Evolutionary conservation across 2,113 vertebrate genomes (phyloP).

Genomic region (Pampusana beccarii): DNA sequence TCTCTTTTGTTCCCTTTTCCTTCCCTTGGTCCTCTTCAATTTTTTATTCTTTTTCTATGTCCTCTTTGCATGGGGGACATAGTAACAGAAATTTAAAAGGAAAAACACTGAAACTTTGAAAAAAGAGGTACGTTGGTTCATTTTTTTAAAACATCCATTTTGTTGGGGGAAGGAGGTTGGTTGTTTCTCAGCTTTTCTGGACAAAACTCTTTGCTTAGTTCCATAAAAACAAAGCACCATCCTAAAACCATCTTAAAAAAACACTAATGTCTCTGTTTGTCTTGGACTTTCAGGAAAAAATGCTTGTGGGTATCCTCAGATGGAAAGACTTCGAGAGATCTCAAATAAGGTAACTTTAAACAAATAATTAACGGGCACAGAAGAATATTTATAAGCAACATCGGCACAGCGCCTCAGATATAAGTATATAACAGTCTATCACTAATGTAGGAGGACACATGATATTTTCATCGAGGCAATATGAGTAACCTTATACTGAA

Average conservation of each 20-base stretch:
- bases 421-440: background rate
- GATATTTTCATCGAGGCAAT: background rate
- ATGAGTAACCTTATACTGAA: background rate
- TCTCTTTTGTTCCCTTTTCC: background rate
- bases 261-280: background rate
- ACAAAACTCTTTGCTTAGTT: background rate
- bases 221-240: background rate
- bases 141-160: background rate
- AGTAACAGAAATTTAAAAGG: background rate
- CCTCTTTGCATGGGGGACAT: background rate
- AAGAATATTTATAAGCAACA: background rate
- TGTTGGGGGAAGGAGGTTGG: rapidly evolving
- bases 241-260: background rate
- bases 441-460: background rate
- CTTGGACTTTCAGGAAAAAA: background rate
- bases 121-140: rapidly evolving
- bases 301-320: background rate
- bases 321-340: background rate
- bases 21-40: background rate
- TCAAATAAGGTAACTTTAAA: background rate
- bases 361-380: rapidly evolving
- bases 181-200: background rate
- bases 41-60: background rate
- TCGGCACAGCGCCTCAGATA: background rate
- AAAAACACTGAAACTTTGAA: background rate